A percentile compares a stretch with the other conserved stretches of the same genome.
phyloP scores from a whole-genome alignment of 2,888 invertebrate genomes.

The Myathropa florea region DNA sequence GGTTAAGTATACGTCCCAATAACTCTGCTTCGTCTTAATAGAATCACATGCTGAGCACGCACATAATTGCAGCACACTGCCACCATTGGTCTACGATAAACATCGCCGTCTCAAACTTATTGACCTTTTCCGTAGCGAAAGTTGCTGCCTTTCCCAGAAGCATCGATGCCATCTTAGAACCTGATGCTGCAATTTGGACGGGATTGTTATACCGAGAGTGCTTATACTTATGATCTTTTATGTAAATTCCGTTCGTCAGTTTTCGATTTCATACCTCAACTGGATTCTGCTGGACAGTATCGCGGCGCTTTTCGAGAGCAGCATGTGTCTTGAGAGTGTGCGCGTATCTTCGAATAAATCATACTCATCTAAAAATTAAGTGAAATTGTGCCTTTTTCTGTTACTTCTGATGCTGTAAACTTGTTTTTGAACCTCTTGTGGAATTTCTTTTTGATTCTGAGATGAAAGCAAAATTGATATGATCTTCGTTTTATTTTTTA shows the following conservation, averaged over 20 bases:
- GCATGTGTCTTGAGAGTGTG: background rate
- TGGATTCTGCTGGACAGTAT: conserved; percentile 29
- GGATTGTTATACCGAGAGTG: conserved; percentile 32
- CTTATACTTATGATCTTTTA: conserved; percentile 21
- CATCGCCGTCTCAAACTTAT: conserved; percentile 35
- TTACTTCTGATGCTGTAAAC: conserved; percentile 7
- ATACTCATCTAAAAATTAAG: conserved; percentile 27
- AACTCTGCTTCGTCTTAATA: conserved; percentile 32
- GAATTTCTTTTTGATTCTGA: conserved; percentile 30
- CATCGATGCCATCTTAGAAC: conserved; percentile 23
- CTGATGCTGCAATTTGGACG: conserved; percentile 47
- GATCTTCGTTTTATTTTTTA: conserved; percentile 12
- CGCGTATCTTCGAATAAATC: conserved; percentile 17
- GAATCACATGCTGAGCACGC: background rate
- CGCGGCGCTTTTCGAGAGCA: background rate
- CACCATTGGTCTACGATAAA: conserved; percentile 1
- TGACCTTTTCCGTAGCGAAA: conserved; percentile 49
- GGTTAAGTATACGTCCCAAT: conserved; percentile 47
- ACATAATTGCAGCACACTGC: conserved; percentile 15
- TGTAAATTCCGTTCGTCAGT: conserved; percentile 26
- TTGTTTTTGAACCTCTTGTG: conserved; percentile 7
- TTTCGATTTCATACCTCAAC: conserved; percentile 17
- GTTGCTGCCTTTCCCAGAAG: conserved; percentile 41
- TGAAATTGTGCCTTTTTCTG: conserved; percentile 34
- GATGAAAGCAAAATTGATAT: conserved; percentile 63